Percentiles rank a stretch among this genome's conserved stretches.
Conservation (phyloP, 2,888 invertebrate species). For the Thalpophila matura region DNA sequence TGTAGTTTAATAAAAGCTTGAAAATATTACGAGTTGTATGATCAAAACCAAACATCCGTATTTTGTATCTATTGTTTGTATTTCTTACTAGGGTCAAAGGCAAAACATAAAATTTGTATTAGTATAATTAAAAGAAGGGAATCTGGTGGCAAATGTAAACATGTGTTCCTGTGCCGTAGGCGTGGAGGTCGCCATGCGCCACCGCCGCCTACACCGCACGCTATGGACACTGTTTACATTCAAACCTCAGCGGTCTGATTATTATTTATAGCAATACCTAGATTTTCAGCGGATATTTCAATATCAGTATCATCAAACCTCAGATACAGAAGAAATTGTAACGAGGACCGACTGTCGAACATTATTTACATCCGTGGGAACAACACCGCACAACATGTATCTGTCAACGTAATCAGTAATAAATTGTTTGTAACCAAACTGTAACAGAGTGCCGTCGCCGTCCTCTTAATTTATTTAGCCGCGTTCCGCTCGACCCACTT, state of each 20-base stretch:
- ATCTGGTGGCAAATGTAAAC: slow-evolving; percentile 80
- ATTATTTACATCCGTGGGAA: slow-evolving; percentile 39
- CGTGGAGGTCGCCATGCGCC: slow-evolving; percentile 83
- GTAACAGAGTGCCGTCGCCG: slow-evolving; percentile 59
- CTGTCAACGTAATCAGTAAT: slow-evolving; percentile 53
- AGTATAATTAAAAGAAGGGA: slow-evolving; percentile 71
- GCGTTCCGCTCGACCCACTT: slow-evolving; percentile 84
- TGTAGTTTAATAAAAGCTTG: neutral
- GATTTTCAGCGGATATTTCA: slow-evolving; percentile 38
- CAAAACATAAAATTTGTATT: slow-evolving; percentile 54
- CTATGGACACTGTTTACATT: slow-evolving; percentile 76
- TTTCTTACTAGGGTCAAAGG: slow-evolving; percentile 43
- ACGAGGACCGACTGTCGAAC: slow-evolving; percentile 2
- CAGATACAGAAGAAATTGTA: slow-evolving; percentile 13
- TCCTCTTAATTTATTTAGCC: slow-evolving; percentile 80
- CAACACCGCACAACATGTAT: slow-evolving; percentile 41
- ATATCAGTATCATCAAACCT: slow-evolving; percentile 6
- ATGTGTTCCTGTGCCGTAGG: slow-evolving; percentile 84
- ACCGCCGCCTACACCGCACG: slow-evolving; percentile 75
- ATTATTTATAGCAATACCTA: slow-evolving; percentile 75
- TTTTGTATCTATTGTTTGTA: slow-evolving; percentile 29
- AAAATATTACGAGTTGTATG: neutral
- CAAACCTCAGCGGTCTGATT: slow-evolving; percentile 72
- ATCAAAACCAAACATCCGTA: slow-evolving; percentile 24
- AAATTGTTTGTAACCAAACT: slow-evolving; percentile 59